Evolutionary conservation across 2,888 invertebrate genomes (phyloP).

Genomic region (Carcina quercana): DNA sequence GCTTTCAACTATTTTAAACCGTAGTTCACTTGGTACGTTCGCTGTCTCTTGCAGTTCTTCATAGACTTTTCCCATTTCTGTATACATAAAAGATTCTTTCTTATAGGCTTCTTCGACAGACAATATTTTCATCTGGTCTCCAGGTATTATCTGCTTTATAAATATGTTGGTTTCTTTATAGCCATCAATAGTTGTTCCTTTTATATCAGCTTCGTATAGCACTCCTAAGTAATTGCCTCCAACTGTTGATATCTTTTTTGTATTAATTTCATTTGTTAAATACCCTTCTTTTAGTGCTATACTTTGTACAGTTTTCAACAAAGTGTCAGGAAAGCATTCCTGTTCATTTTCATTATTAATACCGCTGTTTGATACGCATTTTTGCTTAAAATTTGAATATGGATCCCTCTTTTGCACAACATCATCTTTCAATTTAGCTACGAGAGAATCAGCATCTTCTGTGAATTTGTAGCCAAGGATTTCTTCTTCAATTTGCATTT

Average conservation of each 20-base stretch:
- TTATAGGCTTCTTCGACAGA: slow-evolving; percentile 24
- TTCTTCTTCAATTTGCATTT: background rate
- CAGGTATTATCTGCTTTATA: slow-evolving; percentile 22
- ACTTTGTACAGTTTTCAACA: background rate
- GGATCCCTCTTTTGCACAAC: too few species aligned
- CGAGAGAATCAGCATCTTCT: too few species aligned
- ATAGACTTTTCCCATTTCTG: slow-evolving; percentile 31
- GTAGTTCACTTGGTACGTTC: slow-evolving; percentile 28
- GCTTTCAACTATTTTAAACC: slow-evolving; percentile 30
- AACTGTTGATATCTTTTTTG: slow-evolving; percentile 15
- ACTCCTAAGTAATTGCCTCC: slow-evolving; percentile 24
- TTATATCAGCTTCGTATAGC: slow-evolving; percentile 21
- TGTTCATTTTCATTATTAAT: slow-evolving; percentile 9
- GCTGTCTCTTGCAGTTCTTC: slow-evolving; percentile 33
- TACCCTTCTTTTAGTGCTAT: slow-evolving; percentile 14
- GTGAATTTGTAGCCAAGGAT: background rate
- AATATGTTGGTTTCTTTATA: slow-evolving; percentile 31
- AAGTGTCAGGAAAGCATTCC: background rate
- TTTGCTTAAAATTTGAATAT: too few species aligned
- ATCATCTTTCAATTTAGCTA: too few species aligned
- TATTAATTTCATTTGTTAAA: slow-evolving; percentile 11
- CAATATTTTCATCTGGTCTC: slow-evolving; percentile 22
- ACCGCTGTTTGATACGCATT: too few species aligned
- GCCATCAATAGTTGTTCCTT: slow-evolving; percentile 27
- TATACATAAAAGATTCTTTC: slow-evolving; percentile 34